Evolutionary conservation across 2,888 invertebrate species (phyloP).

Genomic region (Himalopsyche tibetana): DNA sequence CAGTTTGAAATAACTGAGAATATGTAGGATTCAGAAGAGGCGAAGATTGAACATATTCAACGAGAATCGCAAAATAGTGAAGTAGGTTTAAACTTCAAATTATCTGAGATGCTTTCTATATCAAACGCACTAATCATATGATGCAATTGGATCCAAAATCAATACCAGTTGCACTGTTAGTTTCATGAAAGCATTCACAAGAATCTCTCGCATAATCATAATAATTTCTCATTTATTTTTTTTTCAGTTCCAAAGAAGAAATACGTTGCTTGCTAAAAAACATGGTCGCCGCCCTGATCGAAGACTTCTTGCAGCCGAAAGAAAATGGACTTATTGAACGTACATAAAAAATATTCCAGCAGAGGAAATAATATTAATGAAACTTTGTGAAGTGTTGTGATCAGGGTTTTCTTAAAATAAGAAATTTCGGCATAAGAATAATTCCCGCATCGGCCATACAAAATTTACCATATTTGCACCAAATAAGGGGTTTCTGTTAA

Average conservation of each 20-base stretch:
- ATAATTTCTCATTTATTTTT: conserved; percentile 60
- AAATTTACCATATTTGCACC: too few species aligned
- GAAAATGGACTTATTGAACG: conserved; percentile 68
- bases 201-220: too few species aligned
- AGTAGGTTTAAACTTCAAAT: too few species aligned
- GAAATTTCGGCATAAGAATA: neutral
- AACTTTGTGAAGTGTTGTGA: neutral
- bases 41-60: neutral
- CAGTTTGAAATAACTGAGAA: neutral
- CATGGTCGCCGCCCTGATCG: conserved; percentile 87
- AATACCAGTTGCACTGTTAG: too few species aligned
- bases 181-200: too few species aligned
- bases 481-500: too few species aligned
- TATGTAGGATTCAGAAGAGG: neutral
- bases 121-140: too few species aligned
- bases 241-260: conserved; percentile 82
- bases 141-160: too few species aligned
- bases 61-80: too few species aligned
- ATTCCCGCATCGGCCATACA: too few species aligned
- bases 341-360: conserved; percentile 48
- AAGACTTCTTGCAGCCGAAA: conserved; percentile 87
- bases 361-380: neutral
- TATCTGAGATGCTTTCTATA: too few species aligned
- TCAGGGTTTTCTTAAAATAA: neutral
- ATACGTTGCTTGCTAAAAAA: conserved; percentile 80